phyloP scores from a whole-genome alignment of 2,113 vertebrate genomes.

The Corvus cornix region DNA sequence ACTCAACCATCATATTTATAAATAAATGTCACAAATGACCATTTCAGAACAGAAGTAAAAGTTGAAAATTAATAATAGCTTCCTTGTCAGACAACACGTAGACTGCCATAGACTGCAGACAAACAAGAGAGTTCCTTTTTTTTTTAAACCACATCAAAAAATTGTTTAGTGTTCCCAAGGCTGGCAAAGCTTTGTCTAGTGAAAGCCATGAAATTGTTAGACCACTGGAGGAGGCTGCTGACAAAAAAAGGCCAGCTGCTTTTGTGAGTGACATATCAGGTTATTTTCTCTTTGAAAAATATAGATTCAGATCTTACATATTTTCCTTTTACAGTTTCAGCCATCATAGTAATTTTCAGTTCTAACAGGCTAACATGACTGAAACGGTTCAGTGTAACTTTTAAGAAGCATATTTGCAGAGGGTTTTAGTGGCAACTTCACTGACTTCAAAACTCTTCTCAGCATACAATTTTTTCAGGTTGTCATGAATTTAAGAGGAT shows the following conservation, averaged over 20 bases:
- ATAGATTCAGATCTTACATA: neutral
- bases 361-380: neutral
- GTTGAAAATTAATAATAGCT: neutral
- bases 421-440: neutral
- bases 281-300: constrained; percentile 7
- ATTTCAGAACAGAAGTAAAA: neutral
- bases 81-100: neutral
- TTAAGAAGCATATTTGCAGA: neutral
- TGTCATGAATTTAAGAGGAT: constrained; percentile 18
- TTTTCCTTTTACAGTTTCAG: neutral
- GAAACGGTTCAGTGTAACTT: neutral
- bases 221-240: neutral
- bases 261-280: neutral
- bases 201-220: neutral
- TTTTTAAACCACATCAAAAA: neutral
- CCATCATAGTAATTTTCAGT: neutral
- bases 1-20: neutral
- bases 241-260: neutral
- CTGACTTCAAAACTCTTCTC: constrained; percentile 29
- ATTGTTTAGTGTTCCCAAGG: neutral
- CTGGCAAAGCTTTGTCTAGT: neutral
- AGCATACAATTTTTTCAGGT: constrained; percentile 17
- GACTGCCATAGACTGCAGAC: neutral
- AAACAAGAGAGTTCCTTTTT: neutral
- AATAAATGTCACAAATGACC: neutral